Base-by-base conservation (phyloP, 2,888 invertebrate genomes). In the Epiperipatus broadwayi region DNA sequence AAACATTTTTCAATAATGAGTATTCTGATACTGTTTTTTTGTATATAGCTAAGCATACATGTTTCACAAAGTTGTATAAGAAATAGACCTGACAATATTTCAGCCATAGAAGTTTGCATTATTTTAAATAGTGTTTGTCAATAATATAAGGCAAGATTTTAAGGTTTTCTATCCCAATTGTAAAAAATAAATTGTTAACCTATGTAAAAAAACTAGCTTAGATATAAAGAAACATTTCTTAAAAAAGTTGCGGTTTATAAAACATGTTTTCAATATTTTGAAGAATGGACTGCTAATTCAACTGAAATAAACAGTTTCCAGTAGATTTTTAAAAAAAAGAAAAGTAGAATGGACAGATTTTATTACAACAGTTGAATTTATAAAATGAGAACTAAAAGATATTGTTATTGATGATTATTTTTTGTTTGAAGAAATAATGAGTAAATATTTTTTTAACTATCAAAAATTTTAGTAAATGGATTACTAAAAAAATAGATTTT, bases 101-200 rank as follows among this genome's bases (percentile, higher is more conserved):
- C 30, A 21, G 7, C 21, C 10, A 16, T 30, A 35, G 16, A 39
- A 39, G 15, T 40, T n/a, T n/a, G n/a, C n/a, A 20, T 35, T 35
- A 25, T 40, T 40, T 30, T 40, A 21, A 40, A 31, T 21, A 21
- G 35, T 35, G 33, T 40, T 30, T 2, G 30, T 12, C 18, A 25
- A 15, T 10, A 40, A 35, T 35, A 40, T 40, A 40, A 40, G 31
- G 19, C 21, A 25, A 1, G 19, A 22, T n/a, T n/a, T n/a, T n/a
- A 15, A 39, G 33, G 27, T 15, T 20, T 32, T 33, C 22, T 19
- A 25, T 32, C 32, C 16, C 18, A 39, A 20, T 15, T 21, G 30
- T 33, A 34, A 29, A 34, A 39, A 34, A 12, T 10, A 40, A 40
- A 40, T 35, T 40, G n/a, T n/a, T n/a, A n/a, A 21, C 21, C 27